A percentile compares a stretch with the other conserved stretches of the same genome.
Conservation (phyloP, 2,797 vertebrate species). For the Strix occidentalis region DNA sequence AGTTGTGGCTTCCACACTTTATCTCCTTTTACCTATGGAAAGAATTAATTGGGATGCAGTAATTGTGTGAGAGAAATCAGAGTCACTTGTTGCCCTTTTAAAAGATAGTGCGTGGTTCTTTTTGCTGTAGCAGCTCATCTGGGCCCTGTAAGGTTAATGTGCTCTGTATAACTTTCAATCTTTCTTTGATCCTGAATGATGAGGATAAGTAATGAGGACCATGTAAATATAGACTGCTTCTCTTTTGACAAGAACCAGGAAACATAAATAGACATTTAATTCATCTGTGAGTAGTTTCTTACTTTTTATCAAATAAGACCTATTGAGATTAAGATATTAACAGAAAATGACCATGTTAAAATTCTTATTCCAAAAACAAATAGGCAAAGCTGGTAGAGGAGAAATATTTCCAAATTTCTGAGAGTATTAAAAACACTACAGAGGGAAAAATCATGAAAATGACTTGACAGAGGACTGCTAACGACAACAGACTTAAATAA, state of each 20-base stretch:
- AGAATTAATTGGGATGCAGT: not conserved
- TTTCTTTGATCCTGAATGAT: not conserved
- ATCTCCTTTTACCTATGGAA: not conserved
- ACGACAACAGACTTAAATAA: conserved; percentile 38
- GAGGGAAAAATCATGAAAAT: conserved; percentile 1
- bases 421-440: not conserved
- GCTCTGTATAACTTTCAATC: not conserved
- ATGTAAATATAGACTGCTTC: not conserved
- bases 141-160: not conserved
- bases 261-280: not conserved
- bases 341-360: not conserved
- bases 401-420: not conserved
- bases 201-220: not conserved
- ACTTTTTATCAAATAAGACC: not conserved
- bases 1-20: not conserved
- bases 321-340: not conserved
- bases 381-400: not conserved
- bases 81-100: not conserved
- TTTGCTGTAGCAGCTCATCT: not conserved
- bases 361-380: not conserved
- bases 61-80: not conserved
- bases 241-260: not conserved
- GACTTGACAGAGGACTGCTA: not conserved
- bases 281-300: not conserved
- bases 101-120: not conserved